Conservation (phyloP, 1,140 invertebrate species). For the Triops cancriformis region DNA sequence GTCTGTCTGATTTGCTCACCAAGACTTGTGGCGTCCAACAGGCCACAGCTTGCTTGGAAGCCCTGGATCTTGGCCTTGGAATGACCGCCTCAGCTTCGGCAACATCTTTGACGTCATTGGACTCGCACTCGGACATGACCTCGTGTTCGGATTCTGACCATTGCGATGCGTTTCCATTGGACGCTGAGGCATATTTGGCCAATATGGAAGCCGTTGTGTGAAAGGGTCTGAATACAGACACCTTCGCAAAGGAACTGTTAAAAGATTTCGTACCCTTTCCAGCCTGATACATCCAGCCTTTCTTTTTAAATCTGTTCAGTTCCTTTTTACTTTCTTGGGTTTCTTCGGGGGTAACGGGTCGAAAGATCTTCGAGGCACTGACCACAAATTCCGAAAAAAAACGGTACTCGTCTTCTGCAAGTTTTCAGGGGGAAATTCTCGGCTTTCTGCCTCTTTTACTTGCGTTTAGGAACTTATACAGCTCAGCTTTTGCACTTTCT, state of each 20-base stretch:
- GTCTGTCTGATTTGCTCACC: slow-evolving; percentile 31
- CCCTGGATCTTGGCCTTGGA: background rate
- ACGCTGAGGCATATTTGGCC: background rate
- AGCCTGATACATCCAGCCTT: background rate
- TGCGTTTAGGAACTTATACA: no score
- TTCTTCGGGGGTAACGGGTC: background rate
- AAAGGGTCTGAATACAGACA: slow-evolving; percentile 3
- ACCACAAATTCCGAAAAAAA: background rate
- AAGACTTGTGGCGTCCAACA: background rate
- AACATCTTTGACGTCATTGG: background rate
- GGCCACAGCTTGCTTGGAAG: background rate
- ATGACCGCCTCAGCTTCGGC: background rate
- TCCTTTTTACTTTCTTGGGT: background rate
- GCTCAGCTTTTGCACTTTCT: no score
- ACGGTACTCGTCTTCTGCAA: background rate
- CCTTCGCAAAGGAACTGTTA: background rate
- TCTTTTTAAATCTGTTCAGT: background rate
- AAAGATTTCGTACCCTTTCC: background rate
- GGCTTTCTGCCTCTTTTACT: background rate
- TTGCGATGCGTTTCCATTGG: background rate
- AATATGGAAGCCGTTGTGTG: background rate
- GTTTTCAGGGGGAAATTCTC: background rate
- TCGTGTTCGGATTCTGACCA: background rate
- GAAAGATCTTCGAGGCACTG: background rate
- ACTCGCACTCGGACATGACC: background rate